phyloP scores from a whole-genome alignment of 1,140 invertebrate genomes.

The Mycetomoellerius zeteki region DNA sequence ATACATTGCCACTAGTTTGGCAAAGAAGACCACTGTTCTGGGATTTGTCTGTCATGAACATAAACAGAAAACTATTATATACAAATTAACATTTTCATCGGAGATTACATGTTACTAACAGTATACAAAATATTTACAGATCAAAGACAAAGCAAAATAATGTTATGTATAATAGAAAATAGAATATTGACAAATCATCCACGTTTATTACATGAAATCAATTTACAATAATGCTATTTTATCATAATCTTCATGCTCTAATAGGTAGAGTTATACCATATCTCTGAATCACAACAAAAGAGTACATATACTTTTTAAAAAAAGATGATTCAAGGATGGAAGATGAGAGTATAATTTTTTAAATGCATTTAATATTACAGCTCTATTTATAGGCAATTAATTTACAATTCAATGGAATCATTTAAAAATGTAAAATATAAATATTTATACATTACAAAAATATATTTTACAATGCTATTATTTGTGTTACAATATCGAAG shows the following conservation, averaged over 20 bases:
- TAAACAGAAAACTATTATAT: conserved; percentile 1
- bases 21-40: conserved; percentile 76
- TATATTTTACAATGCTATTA: background rate
- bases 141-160: background rate
- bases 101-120: background rate
- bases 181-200: background rate
- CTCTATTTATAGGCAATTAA: background rate
- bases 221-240: background rate
- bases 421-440: background rate
- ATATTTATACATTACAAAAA: background rate
- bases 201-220: background rate
- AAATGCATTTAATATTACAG: too few relatives aligned
- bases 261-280: too few relatives aligned
- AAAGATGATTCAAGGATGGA: too few relatives aligned
- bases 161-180: conserved; percentile 2
- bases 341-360: too few relatives aligned
- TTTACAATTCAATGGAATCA: background rate
- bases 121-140: conserved; percentile 10
- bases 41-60: conserved; percentile 80
- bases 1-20: conserved; percentile 80
- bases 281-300: too few relatives aligned
- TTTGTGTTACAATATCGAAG: background rate
- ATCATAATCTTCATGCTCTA: background rate
- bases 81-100: background rate
- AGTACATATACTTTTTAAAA: too few relatives aligned